Percentiles rank a stretch among this genome's conserved stretches.
phyloP scores from a whole-genome alignment of 2,113 vertebrate species.

The Monarcha castaneiventris region DNA sequence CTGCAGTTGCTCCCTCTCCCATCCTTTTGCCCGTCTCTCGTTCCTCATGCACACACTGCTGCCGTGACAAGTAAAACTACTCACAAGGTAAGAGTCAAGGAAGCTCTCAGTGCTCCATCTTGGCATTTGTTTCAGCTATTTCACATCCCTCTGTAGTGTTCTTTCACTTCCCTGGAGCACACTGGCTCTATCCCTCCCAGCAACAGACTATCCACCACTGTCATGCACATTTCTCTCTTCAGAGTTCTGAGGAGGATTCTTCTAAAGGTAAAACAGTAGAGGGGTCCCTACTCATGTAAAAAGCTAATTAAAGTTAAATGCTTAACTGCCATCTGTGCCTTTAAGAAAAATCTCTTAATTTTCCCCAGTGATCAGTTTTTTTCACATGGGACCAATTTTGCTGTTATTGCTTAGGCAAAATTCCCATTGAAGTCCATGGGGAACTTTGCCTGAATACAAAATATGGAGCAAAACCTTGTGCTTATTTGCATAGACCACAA shows the following conservation, averaged over 20 bases:
- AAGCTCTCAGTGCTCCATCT: not conserved
- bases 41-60: not conserved
- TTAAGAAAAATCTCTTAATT: slow-evolving; percentile 54
- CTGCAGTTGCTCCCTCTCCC: not conserved
- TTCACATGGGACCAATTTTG: slow-evolving; percentile 54
- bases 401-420: slow-evolving; percentile 59
- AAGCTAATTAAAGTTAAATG: slow-evolving; percentile 51
- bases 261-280: slow-evolving; percentile 27
- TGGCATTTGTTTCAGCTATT: not conserved
- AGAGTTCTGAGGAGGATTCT: not conserved
- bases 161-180: not conserved
- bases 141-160: not conserved
- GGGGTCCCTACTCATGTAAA: slow-evolving; percentile 33
- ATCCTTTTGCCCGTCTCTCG: not conserved
- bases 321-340: slow-evolving; percentile 56
- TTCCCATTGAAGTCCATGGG: slow-evolving; percentile 22
- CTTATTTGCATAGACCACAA: slow-evolving; percentile 42
- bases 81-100: not conserved
- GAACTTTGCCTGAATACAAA: slow-evolving; percentile 46
- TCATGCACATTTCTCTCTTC: not conserved
- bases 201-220: not conserved
- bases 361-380: slow-evolving; percentile 46
- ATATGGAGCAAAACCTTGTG: not conserved
- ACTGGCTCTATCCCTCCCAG: not conserved
- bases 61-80: not conserved